These are phyloP conservation scores for Diplodus puntazzo DNA, from an alignment of 2,797 vertebrate species.

Conservation along the genomic window DNA sequence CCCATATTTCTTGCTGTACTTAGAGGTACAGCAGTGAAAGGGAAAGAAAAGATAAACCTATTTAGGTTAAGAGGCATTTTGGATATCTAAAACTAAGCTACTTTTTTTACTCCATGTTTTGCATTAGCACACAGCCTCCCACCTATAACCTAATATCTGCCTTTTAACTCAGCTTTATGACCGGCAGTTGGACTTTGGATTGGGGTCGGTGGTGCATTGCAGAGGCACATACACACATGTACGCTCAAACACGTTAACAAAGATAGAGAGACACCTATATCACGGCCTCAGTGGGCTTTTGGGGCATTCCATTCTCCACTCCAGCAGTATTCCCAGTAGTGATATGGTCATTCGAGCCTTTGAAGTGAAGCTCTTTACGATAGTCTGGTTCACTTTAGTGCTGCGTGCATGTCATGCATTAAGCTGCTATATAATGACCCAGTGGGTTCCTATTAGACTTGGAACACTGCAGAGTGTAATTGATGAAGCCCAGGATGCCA, in stretches of 20 bases:
- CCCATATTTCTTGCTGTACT: constrained; percentile 6
- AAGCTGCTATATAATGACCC: constrained; percentile 32
- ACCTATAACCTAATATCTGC: neutral
- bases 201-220: constrained; percentile 54
- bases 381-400: constrained; percentile 7
- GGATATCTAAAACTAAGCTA: constrained; percentile 8
- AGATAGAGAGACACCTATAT: constrained; percentile 9
- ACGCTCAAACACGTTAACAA: neutral
- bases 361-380: constrained; percentile 53
- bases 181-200: constrained; percentile 48
- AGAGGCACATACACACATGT: constrained; percentile 26
- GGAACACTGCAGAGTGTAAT: constrained; percentile 7
- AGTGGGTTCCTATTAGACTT: constrained; percentile 8
- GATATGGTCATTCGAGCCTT: constrained; percentile 45
- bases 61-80: neutral
- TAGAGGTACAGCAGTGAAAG: neutral
- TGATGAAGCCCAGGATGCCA: constrained; percentile 12
- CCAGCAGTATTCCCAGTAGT: constrained; percentile 32
- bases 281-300: constrained; percentile 8
- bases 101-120: constrained; percentile 5
- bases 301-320: constrained; percentile 4
- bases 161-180: constrained; percentile 39
- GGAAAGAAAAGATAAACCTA: neutral
- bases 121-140: neutral
- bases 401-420: constrained; percentile 21